Conservation (phyloP, 2,888 invertebrate genomes). For the Tigriopus californicus region DNA sequence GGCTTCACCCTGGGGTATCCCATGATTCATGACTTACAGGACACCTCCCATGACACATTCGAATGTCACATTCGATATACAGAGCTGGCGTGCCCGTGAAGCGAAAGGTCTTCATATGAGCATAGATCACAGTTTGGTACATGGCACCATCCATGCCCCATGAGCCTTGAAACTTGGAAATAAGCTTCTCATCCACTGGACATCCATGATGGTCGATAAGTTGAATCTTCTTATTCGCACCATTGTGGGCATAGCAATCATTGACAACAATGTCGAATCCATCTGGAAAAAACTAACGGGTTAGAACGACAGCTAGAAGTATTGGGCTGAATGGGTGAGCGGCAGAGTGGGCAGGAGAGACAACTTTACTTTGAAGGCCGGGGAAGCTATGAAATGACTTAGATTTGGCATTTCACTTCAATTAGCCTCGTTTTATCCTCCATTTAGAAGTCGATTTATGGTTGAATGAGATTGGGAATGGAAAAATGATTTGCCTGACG, state of each 20-base stretch:
- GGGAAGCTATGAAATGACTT: no score
- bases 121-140: slow-evolving; percentile 80
- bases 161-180: slow-evolving; percentile 77
- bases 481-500: no score
- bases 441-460: no score
- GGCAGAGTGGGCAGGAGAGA: no score
- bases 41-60: slow-evolving; percentile 87
- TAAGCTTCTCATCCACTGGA: slow-evolving; percentile 77
- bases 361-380: no score
- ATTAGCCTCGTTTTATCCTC: no score
- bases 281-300: slow-evolving; percentile 37
- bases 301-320: no score
- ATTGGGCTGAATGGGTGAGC: no score
- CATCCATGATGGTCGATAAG: slow-evolving; percentile 81
- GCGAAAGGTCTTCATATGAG: slow-evolving; percentile 83
- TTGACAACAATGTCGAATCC: slow-evolving; percentile 87
- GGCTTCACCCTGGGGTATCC: no score
- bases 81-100: slow-evolving; percentile 84
- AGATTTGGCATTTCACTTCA: no score
- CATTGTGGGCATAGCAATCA: slow-evolving; percentile 83
- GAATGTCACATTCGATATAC: slow-evolving; percentile 81
- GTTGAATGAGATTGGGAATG: no score
- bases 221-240: slow-evolving; percentile 73
- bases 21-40: slow-evolving; percentile 43
- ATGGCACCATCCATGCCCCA: slow-evolving; percentile 66